These are phyloP conservation scores for Tethea ocularis DNA, from an alignment of 2,888 invertebrate species.

Conservation along the genomic window DNA sequence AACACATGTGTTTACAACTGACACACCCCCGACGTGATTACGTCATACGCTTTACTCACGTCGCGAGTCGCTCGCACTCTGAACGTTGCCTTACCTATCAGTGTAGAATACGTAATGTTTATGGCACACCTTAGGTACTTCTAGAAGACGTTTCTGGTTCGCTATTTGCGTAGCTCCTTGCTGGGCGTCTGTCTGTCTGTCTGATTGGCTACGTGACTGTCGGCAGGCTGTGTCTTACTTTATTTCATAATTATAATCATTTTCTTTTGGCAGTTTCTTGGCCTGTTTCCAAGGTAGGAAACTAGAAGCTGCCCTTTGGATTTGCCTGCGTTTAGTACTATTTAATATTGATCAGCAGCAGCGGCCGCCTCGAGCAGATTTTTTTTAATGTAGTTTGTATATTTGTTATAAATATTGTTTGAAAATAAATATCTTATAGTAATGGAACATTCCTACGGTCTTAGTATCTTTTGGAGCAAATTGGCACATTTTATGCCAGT, in stretches of 20 bases:
- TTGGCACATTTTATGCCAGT: too few species aligned
- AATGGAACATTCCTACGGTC: too few species aligned
- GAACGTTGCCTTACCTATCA: not conserved
- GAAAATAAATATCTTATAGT: too few species aligned
- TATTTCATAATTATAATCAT: not conserved
- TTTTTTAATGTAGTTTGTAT: too few species aligned
- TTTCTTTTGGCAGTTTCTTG: constrained; percentile 5
- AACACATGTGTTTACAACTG: not conserved
- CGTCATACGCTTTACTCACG: not conserved
- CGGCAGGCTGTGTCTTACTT: constrained; percentile 25
- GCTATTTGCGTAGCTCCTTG: constrained; percentile 24
- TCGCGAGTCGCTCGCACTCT: not conserved
- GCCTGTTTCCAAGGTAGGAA: not conserved
- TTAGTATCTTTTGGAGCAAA: too few species aligned
- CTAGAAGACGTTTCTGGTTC: not conserved
- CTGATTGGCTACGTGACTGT: constrained; percentile 46
- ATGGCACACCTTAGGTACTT: not conserved
- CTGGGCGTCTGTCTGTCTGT: constrained; percentile 55
- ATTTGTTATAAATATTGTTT: too few species aligned
- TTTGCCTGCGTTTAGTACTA: not conserved
- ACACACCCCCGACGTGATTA: not conserved
- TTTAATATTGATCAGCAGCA: too few species aligned
- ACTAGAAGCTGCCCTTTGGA: not conserved
- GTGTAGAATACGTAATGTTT: not conserved
- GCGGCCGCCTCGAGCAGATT: too few species aligned